phyloP scores from a whole-genome alignment of 2,113 vertebrate genomes.

The Dasypus novemcinctus region DNA sequence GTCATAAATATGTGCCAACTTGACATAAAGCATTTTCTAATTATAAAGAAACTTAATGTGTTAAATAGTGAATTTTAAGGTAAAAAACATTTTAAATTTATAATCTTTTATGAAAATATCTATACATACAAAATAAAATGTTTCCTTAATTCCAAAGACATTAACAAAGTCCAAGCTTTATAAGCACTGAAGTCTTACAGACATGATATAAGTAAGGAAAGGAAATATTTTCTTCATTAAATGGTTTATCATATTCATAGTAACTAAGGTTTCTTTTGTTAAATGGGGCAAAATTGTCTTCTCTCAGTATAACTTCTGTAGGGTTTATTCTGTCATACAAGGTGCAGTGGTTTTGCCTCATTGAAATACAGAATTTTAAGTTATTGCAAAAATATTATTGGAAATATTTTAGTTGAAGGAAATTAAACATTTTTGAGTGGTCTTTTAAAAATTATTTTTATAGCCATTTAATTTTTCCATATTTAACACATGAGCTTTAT shows the following conservation, averaged over 20 bases:
- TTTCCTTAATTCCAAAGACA: not conserved
- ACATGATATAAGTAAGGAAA: not conserved
- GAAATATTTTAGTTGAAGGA: not conserved
- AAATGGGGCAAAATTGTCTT: conserved; percentile 33
- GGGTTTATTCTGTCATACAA: not conserved
- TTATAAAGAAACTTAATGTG: not conserved
- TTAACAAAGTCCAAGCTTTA: not conserved
- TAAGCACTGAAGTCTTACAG: not conserved
- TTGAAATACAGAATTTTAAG: conserved; percentile 40
- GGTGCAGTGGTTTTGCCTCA: not conserved
- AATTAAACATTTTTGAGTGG: not conserved
- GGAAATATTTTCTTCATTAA: not conserved
- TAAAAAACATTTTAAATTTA: conserved; percentile 39
- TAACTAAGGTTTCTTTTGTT: conserved; percentile 1
- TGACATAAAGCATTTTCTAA: not conserved
- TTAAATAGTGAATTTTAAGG: not conserved
- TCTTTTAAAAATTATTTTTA: not conserved
- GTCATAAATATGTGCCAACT: not conserved
- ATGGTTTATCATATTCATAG: not conserved
- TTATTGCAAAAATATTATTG: not conserved
- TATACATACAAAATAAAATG: not conserved
- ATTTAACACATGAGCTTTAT: not conserved
- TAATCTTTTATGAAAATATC: not conserved
- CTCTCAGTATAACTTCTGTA: not conserved
- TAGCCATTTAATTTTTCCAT: not conserved